phyloP scores from a whole-genome alignment of 23 tunicate genomes.

The Styela clava region DNA sequence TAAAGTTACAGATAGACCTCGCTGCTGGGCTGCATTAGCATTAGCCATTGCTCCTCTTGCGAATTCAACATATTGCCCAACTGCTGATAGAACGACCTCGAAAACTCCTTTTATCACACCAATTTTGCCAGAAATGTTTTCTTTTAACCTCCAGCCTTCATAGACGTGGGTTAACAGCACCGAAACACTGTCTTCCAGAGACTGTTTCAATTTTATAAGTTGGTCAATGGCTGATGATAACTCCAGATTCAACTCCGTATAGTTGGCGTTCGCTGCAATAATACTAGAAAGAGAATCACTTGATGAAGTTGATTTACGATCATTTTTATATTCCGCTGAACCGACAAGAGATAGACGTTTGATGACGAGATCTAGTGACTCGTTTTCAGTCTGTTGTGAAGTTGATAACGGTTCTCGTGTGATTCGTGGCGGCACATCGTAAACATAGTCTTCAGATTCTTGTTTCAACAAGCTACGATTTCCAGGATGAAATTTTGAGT shows the following conservation, averaged over 20 bases:
- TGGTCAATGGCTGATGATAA: conserved; percentile 48
- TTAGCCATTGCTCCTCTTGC: conserved; percentile 74
- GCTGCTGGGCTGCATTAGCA: conserved; percentile 29
- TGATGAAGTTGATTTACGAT: conserved; percentile 51
- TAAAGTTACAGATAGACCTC: conserved; percentile 15
- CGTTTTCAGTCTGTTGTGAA: conserved; percentile 3
- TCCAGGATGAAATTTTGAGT: background rate
- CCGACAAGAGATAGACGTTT: conserved; percentile 21
- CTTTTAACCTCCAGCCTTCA: conserved; percentile 67
- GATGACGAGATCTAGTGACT: conserved; percentile 14
- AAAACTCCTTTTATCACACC: conserved; percentile 24
- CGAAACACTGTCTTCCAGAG: conserved; percentile 81
- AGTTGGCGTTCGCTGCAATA: conserved; percentile 42
- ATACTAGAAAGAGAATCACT: conserved; percentile 60
- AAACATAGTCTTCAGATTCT: conserved; percentile 53
- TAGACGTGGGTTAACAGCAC: conserved; percentile 63
- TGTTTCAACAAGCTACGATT: background rate
- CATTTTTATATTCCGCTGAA: background rate
- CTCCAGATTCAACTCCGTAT: conserved; percentile 47
- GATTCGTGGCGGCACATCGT: conserved; percentile 91
- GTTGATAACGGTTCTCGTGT: conserved; percentile 27
- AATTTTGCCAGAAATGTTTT: conserved; percentile 59
- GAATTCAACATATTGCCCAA: conserved; percentile 49
- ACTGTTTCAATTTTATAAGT: conserved; percentile 54
- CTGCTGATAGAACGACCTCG: conserved; percentile 44